Evolutionary conservation across 2,888 invertebrate species (phyloP).

Genomic region (Tipula lateralis): DNA sequence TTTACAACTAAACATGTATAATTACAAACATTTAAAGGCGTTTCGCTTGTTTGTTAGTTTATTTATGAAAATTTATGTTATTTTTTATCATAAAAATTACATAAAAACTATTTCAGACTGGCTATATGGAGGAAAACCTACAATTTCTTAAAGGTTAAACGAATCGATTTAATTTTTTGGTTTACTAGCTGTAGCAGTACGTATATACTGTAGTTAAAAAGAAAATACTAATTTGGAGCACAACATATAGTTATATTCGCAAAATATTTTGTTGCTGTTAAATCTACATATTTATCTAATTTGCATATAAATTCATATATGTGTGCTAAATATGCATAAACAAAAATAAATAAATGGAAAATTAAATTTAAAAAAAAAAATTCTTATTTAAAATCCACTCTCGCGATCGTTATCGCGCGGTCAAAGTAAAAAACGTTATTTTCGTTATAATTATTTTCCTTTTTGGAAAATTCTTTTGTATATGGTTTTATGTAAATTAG

Average conservation of each 20-base stretch:
- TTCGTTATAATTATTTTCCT: background rate
- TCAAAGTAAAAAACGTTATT: background rate
- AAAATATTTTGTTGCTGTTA: background rate
- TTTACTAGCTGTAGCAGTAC: background rate
- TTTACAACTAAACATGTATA: too few relatives aligned
- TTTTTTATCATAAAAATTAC: background rate
- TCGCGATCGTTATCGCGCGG: background rate
- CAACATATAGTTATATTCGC: background rate
- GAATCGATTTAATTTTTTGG: background rate
- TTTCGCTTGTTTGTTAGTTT: background rate
- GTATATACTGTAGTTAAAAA: background rate
- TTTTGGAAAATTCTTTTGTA: background rate
- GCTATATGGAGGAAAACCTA: background rate
- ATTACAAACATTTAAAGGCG: background rate
- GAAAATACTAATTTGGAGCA: background rate
- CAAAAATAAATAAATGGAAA: background rate
- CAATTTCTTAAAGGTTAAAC: background rate
- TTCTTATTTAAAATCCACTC: background rate
- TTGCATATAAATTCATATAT: conserved; percentile 3
- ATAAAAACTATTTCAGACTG: background rate
- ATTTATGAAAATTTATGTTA: background rate
- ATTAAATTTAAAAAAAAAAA: background rate
- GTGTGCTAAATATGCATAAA: conserved; percentile 1
- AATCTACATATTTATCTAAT: background rate
- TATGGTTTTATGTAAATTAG: background rate